phyloP scores from a whole-genome alignment of 2,113 vertebrate genomes.

The Pseudopipra pipra region DNA sequence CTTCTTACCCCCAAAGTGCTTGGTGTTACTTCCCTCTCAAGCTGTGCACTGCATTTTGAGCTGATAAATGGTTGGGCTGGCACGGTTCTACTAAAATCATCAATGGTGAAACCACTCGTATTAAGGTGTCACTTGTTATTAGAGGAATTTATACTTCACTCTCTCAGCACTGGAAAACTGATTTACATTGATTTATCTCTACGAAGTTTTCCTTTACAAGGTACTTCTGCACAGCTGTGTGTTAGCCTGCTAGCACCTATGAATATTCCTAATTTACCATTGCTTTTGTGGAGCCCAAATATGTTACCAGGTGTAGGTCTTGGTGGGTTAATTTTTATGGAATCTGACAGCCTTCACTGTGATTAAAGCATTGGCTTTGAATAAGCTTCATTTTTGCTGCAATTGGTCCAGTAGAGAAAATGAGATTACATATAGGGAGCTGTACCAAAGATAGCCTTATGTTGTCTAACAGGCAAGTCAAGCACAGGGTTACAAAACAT shows the following conservation, averaged over 20 bases:
- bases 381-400: background rate
- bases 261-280: background rate
- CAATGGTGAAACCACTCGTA: background rate
- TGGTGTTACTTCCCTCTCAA: background rate
- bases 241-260: background rate
- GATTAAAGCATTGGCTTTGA: background rate
- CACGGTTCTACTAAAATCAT: background rate
- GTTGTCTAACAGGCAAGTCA: background rate
- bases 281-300: background rate
- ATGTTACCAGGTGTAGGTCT: background rate
- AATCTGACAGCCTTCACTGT: background rate
- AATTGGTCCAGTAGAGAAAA: background rate
- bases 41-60: background rate
- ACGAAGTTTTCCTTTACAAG: background rate
- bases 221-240: background rate
- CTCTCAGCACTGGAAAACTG: background rate
- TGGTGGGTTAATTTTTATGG: background rate
- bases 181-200: background rate
- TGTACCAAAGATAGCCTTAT: background rate
- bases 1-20: background rate
- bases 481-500: background rate
- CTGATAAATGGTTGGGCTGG: background rate
- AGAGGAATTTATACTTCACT: background rate
- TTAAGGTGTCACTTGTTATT: background rate
- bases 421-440: background rate